Evolutionary conservation across 2,113 vertebrate species (phyloP).

Genomic region (Motacilla tschutschensis): DNA sequence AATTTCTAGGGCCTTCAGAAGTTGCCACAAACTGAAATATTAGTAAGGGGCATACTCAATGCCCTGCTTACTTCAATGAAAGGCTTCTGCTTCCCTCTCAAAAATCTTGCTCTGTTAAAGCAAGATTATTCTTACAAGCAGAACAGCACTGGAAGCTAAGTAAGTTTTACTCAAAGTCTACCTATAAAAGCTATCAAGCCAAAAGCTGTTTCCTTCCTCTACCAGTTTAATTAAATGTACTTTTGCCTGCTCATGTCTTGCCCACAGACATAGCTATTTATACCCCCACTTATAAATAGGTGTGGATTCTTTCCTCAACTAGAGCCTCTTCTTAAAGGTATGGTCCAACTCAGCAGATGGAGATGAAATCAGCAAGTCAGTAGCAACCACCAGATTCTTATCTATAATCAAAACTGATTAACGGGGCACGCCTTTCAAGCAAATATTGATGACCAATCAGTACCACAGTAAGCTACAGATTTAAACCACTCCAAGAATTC

Average conservation of each 20-base stretch:
- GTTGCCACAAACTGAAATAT: neutral
- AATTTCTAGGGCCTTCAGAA: neutral
- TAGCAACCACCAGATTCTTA: neutral
- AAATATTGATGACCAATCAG: neutral
- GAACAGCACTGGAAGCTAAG: neutral
- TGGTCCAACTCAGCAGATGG: neutral
- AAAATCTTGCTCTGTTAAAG: neutral
- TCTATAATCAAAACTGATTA: neutral
- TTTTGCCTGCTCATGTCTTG: neutral
- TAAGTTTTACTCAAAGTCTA: neutral
- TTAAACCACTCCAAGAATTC: neutral
- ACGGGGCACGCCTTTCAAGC: neutral
- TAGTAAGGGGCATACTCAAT: neutral
- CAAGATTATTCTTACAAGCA: neutral
- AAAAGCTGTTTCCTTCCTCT: neutral
- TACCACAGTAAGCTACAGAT: neutral
- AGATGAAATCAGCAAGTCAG: neutral
- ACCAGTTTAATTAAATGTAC: neutral
- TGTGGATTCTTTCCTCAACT: neutral
- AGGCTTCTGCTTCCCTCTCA: neutral
- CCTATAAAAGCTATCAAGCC: neutral
- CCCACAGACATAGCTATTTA: conserved; percentile 9
- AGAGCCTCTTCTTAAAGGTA: neutral
- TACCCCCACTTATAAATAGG: neutral
- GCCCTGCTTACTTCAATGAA: neutral